Conservation (phyloP, 2,888 invertebrate genomes). For the Diplazon laetatorius region DNA sequence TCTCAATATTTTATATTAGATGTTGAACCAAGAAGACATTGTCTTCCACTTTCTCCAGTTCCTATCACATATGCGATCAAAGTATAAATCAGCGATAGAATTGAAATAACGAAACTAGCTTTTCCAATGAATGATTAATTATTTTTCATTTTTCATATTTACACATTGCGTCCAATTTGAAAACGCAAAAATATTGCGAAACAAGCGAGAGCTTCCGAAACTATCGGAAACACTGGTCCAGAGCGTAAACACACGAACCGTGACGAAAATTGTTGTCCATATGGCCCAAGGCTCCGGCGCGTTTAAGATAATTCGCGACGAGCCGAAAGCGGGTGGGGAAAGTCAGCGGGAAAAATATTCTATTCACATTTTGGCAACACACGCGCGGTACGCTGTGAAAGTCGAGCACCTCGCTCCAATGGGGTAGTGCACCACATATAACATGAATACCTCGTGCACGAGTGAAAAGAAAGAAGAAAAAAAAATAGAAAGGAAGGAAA, state of each 20-base stretch:
- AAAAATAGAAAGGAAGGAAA: neutral
- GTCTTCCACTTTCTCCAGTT: too few species aligned
- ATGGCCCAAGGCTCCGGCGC: neutral
- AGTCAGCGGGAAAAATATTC: slow-evolving; percentile 29
- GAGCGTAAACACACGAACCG: neutral
- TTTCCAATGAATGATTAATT: too few species aligned
- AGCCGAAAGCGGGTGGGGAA: neutral
- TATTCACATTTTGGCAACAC: slow-evolving; percentile 44
- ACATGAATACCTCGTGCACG: slow-evolving; percentile 13
- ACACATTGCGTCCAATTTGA: too few species aligned
- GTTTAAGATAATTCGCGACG: slow-evolving; percentile 31
- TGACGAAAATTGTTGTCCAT: neutral
- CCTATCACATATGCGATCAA: too few species aligned
- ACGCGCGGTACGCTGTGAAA: slow-evolving; percentile 14
- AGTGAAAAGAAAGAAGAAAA: neutral
- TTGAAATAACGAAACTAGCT: too few species aligned
- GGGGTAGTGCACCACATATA: neutral
- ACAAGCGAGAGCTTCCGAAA: too few species aligned
- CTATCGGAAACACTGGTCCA: neutral
- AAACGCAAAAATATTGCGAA: too few species aligned
- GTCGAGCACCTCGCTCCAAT: slow-evolving; percentile 16
- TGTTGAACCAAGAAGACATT: too few species aligned
- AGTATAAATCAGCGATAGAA: too few species aligned
- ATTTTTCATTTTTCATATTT: too few species aligned
- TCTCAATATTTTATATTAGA: too few species aligned